Percentiles rank a stretch among this genome's conserved stretches.
phyloP scores from a whole-genome alignment of 2,888 invertebrate species.

The Mythimna pallens region DNA sequence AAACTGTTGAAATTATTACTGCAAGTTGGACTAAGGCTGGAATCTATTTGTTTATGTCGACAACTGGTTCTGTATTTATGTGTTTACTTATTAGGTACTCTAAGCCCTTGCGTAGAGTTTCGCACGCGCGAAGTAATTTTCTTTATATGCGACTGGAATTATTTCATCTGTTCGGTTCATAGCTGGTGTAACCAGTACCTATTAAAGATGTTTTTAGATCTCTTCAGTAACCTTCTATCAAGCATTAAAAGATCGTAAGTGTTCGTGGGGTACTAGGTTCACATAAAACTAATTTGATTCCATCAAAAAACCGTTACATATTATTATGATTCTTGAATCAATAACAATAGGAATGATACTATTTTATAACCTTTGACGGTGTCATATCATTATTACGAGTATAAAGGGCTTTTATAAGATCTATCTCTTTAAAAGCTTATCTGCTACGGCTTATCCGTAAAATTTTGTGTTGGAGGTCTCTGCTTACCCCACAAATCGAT shows the following conservation, averaged over 20 bases:
- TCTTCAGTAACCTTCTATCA: conserved; percentile 1
- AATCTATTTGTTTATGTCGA: conserved; percentile 42
- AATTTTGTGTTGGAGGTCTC: background rate
- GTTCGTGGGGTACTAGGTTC: too few species aligned
- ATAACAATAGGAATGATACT: too few species aligned
- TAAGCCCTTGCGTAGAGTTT: conserved; percentile 13
- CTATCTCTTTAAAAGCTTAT: background rate
- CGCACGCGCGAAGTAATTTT: conserved; percentile 12
- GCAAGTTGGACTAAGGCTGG: conserved; percentile 25
- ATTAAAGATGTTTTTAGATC: background rate
- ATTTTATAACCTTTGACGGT: background rate
- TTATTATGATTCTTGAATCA: background rate
- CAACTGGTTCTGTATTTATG: conserved; percentile 27
- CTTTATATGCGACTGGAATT: too few species aligned
- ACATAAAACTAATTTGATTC: background rate
- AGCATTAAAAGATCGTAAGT: background rate
- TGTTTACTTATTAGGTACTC: conserved; percentile 19
- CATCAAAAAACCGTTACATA: background rate
- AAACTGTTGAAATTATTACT: conserved; percentile 36
- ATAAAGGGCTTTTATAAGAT: background rate
- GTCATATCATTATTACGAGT: background rate
- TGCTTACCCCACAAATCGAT: conserved; percentile 23
- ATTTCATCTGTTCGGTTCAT: too few species aligned
- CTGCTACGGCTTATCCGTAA: background rate
- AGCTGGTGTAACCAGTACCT: background rate